Base-by-base conservation (phyloP, 2,797 vertebrate species). In the Coregonus sp. region DNA sequence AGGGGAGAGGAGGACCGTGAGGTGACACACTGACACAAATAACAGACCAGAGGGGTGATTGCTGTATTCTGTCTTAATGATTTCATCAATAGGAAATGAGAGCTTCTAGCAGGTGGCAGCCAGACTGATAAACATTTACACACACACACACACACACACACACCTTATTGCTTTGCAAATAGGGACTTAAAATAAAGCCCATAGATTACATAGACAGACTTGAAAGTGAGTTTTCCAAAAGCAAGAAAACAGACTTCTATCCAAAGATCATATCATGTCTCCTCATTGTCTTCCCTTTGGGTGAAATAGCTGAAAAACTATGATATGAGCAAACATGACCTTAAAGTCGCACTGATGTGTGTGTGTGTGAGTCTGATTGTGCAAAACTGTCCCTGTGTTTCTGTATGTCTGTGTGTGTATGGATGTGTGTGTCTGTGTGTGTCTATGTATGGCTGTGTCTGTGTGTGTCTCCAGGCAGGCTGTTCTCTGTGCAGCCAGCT, bases 71-170 rank as follows among this genome's bases (percentile, higher is more conserved):
- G 25, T 29, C 59, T 63, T 63, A 29, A 29, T 25, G 20, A 63
- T 63, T 20, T 25, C 20, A 63, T 63, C 75, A 54, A 25, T 25
- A 25, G 25, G 4, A 73, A 75, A 65, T 61, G 56, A 69, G 61
- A 25, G 70, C n/a, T 7, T 40, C 18, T 50, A 40, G 68, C 68
- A 20, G 11, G 18, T 47, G 69, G 40, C 69, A 50, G 37, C n/a
- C 18, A 50, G 68, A 37, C 29, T 15, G 20, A 70, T 65, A 31
- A 70, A 15, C 25, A 77, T 56, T 52, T 4, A 52, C 51, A 14
- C 14, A 15, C 18, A 56, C 54, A 18, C 51, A 14, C 14, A 15
- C 18, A 56, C 54, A 18, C 25, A 25, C 54, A 56, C 54, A 56
- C 11, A 4, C 1, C 18, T 56, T 18, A 56, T 56, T 56, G 54